A percentile compares a stretch with the other conserved stretches of the same genome.
Conservation (phyloP, 2,888 invertebrate species). For the Phalera bucephala region DNA sequence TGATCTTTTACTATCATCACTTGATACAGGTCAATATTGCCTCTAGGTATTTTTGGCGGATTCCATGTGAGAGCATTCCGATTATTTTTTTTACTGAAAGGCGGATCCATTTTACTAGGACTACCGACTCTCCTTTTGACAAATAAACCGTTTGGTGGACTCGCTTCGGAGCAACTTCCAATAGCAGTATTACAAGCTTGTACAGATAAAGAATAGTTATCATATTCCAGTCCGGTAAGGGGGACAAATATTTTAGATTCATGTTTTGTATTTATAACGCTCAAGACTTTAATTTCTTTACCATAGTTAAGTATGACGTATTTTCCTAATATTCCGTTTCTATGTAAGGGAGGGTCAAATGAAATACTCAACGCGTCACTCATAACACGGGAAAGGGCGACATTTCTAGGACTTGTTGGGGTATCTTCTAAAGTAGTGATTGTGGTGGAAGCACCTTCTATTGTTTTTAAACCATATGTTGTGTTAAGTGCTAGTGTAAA, state of each 20-base stretch:
- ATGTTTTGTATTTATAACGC: conserved; percentile 46
- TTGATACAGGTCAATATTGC: conserved; percentile 83
- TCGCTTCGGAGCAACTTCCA: conserved; percentile 83
- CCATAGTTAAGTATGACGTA: conserved; percentile 84
- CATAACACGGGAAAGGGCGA: conserved; percentile 82
- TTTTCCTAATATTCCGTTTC: conserved; percentile 88
- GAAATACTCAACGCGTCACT: conserved; percentile 84
- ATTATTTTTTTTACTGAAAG: conserved; percentile 44
- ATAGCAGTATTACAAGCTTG: conserved; percentile 86
- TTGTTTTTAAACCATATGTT: conserved; percentile 60
- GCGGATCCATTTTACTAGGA: conserved; percentile 68
- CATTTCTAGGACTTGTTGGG: conserved; percentile 82
- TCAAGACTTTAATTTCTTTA: conserved; percentile 41
- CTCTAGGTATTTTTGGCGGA: conserved; percentile 74
- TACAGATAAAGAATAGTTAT: conserved; percentile 87
- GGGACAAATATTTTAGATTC: conserved; percentile 43
- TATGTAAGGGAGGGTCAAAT: conserved; percentile 87
- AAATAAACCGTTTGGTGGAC: conserved; percentile 69
- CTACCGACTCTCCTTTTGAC: conserved; percentile 85
- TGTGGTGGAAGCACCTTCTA: conserved; percentile 80
- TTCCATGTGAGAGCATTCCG: conserved; percentile 74
- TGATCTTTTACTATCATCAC: conserved; percentile 69
- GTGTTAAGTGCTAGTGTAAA: conserved; percentile 85
- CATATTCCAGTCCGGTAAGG: conserved; percentile 80
- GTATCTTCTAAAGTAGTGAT: conserved; percentile 88